Base-by-base conservation (phyloP, 2,797 vertebrate genomes). In the Acridotheres tristis region DNA sequence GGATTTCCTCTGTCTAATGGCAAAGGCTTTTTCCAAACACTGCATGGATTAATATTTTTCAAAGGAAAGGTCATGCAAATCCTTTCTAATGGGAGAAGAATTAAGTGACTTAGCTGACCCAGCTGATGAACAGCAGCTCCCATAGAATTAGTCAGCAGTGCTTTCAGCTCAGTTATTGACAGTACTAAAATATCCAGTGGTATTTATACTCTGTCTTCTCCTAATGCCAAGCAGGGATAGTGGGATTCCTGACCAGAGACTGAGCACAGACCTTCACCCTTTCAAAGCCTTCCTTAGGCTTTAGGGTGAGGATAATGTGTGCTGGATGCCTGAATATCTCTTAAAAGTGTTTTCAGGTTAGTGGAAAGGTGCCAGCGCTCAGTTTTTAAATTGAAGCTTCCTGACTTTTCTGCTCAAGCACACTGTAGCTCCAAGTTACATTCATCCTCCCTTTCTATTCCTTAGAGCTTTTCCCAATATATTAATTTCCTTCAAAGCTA, bases 61-160 rank as follows among this genome's bases (percentile, higher is more conserved):
- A 63, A 79, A 61, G 77, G 9, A 92, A 94, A 95, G 90, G 88
- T 93, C 96, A 95, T 1, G 5, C 27, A 78, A 91, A 92, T 74
- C 88, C 74, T 69, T 85, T 76, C 51, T 93, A 89, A 82, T 82
- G 83, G 86, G 90, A 95, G 54, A 90, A 93, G 67, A 38, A 93
- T 95, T 94, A 95, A 88, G 59, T 73, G 88, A 87, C 77, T 91
- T 53, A 82, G 54, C 55, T 61, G 81, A 11, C 40, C 71, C 53
- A 66, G 77, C 4, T 88, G 71, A 78, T 66, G 71, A 93, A 42
- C 32, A 88, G 67, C 66, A 84, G 58, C 32, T 93, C 69, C 69
- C 38, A 26, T 40, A 86, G 38, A 11, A 38, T 78, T 30, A 27
- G 26, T 25, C 77, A 90, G 55, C 50, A 82, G 48, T 57, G 40